Evolutionary conservation across 2,113 vertebrate genomes (phyloP).

Genomic region (Ictalurus furcatus): DNA sequence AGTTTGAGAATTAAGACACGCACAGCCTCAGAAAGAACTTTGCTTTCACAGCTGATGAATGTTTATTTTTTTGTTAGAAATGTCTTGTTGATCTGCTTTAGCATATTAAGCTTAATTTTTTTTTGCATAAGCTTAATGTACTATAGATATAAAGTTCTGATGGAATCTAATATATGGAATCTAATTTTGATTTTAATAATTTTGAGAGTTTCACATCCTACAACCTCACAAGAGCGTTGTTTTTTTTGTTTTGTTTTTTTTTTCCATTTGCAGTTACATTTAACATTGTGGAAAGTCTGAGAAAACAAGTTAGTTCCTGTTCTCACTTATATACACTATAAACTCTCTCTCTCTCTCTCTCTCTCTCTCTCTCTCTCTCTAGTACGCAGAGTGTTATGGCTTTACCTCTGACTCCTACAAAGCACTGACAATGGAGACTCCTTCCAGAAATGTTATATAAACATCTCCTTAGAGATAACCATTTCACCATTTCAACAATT

Average conservation of each 20-base stretch:
- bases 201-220: background rate
- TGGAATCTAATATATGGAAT: background rate
- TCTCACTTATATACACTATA: background rate
- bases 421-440: background rate
- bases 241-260: background rate
- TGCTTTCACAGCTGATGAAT: too few relatives aligned
- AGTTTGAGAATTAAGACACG: too few relatives aligned
- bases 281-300: too few relatives aligned
- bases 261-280: background rate
- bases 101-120: too few relatives aligned
- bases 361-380: background rate
- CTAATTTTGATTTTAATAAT: too few relatives aligned
- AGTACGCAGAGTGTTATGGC: background rate
- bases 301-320: too few relatives aligned
- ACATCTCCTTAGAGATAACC: background rate
- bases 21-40: too few relatives aligned
- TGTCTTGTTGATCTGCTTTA: too few relatives aligned
- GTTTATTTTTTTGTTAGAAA: too few relatives aligned
- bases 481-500: background rate
- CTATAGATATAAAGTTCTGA: too few relatives aligned
- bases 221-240: background rate
- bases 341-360: background rate
- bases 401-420: background rate
- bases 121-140: too few relatives aligned
- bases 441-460: background rate